A percentile compares a stretch with the other conserved stretches of the same genome.
phyloP scores from a whole-genome alignment of 2,888 invertebrate species.

The Monoplex corrugatus region DNA sequence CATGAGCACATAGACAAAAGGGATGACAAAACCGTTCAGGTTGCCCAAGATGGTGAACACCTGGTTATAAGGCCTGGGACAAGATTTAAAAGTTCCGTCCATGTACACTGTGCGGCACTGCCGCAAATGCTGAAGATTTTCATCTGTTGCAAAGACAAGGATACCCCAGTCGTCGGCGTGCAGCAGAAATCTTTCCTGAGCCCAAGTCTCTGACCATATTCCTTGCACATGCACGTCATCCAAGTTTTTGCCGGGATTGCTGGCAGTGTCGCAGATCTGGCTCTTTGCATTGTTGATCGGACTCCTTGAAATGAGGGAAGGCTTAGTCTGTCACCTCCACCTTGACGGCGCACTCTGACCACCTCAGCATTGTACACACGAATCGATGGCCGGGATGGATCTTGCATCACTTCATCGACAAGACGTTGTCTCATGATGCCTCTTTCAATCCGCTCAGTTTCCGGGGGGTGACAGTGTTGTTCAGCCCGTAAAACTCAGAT shows the following conservation, averaged over 20 bases:
- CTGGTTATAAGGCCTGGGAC: constrained; percentile 5
- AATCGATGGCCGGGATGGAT: constrained; percentile 19
- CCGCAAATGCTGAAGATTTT: constrained; percentile 18
- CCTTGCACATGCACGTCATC: constrained; percentile 8
- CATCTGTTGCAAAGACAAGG: constrained; percentile 11
- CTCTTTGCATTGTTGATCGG: constrained; percentile 7
- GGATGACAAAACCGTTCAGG: background rate
- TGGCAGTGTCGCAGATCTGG: constrained; percentile 11
- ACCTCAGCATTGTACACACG: constrained; percentile 13
- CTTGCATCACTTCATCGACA: constrained; percentile 5
- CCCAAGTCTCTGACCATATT: background rate
- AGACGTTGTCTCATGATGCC: constrained; percentile 1
- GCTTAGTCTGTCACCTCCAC: background rate
- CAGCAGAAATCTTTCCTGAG: background rate
- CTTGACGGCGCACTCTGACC: constrained; percentile 18
- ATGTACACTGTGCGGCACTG: background rate
- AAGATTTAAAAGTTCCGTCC: background rate
- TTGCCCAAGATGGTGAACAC: constrained; percentile 4
- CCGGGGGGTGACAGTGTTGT: constrained; percentile 16
- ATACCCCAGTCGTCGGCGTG: constrained; percentile 1
- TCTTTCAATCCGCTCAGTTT: constrained; percentile 3
- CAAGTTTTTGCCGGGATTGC: constrained; percentile 15
- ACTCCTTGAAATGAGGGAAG: constrained; percentile 20
- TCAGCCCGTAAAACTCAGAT: background rate
- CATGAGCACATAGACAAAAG: constrained; percentile 15